Percentiles rank a stretch among this genome's conserved stretches.
Conservation (phyloP, 2,113 vertebrate genomes). For the Myiozetetes cayanensis region DNA sequence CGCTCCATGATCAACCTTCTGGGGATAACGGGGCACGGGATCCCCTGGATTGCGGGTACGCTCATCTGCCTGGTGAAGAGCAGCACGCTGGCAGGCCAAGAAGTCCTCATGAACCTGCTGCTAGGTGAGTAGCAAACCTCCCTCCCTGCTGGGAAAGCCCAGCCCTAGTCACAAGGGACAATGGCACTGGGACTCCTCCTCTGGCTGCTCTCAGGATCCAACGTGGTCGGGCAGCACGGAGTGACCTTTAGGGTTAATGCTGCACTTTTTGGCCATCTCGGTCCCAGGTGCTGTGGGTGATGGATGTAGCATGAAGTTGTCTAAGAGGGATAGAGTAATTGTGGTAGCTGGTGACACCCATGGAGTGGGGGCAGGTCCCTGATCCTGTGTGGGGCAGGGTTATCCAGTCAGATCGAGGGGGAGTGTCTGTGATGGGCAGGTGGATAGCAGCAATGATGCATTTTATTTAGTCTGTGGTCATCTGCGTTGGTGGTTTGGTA, state of each 20-base stretch:
- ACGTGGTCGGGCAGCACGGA: background rate
- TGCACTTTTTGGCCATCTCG: fast-evolving
- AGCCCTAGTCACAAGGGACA: background rate
- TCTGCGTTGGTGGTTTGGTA: background rate
- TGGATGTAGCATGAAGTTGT: background rate
- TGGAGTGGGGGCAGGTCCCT: background rate
- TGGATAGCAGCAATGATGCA: background rate
- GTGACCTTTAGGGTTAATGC: background rate
- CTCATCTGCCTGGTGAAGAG: conserved; percentile 92
- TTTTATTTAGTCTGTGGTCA: background rate
- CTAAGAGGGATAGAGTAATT: background rate
- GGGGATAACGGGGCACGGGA: conserved; percentile 89
- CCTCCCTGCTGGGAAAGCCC: background rate
- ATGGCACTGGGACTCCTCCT: conserved; percentile 11
- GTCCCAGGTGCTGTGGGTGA: background rate
- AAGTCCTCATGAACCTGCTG: conserved; percentile 95
- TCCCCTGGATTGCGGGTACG: conserved; percentile 93
- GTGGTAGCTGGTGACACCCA: background rate
- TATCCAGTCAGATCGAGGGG: background rate
- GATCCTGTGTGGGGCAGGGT: background rate
- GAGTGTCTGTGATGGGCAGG: background rate
- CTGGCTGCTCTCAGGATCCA: background rate
- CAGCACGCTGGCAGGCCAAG: conserved; percentile 91
- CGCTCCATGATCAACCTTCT: conserved; percentile 91
- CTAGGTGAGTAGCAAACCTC: conserved; percentile 82